Evolutionary conservation across 2,888 invertebrate genomes (phyloP).

Genomic region (Melipona bicolor): DNA sequence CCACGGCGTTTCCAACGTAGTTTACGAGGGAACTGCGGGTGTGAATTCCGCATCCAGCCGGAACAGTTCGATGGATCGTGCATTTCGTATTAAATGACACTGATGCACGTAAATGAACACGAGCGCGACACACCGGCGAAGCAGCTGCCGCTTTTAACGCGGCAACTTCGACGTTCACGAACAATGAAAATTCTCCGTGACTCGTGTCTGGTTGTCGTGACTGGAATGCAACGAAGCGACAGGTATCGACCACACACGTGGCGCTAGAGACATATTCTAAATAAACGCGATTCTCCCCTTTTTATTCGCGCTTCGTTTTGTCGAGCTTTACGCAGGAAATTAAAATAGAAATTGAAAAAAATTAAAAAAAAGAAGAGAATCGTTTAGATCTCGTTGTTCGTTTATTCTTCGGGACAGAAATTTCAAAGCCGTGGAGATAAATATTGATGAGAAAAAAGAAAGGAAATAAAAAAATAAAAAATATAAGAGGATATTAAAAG

Average conservation of each 20-base stretch:
- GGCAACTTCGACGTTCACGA: constrained; percentile 25
- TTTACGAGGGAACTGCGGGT: constrained; percentile 6
- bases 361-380: too few species aligned
- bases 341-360: too few species aligned
- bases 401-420: neutral
- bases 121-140: neutral
- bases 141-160: constrained; percentile 35
- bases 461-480: too few species aligned
- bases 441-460: neutral
- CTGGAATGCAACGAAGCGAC: constrained; percentile 37
- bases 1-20: neutral
- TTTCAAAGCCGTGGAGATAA: neutral
- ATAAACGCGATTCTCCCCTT: neutral
- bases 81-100: constrained; percentile 29
- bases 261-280: constrained; percentile 12
- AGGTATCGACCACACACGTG: constrained; percentile 7
- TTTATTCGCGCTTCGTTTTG: neutral
- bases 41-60: constrained; percentile 10
- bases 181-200: constrained; percentile 48
- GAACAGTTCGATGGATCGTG: constrained; percentile 37
- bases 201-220: constrained; percentile 32
- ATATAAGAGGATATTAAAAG: too few species aligned
- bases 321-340: too few species aligned
- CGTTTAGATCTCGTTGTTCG: neutral
- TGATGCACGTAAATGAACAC: constrained; percentile 27